A percentile compares a stretch with the other conserved stretches of the same genome.
Evolutionary conservation across 2,797 vertebrate genomes (phyloP).

Genomic region (Pseudochirops cupreus): DNA sequence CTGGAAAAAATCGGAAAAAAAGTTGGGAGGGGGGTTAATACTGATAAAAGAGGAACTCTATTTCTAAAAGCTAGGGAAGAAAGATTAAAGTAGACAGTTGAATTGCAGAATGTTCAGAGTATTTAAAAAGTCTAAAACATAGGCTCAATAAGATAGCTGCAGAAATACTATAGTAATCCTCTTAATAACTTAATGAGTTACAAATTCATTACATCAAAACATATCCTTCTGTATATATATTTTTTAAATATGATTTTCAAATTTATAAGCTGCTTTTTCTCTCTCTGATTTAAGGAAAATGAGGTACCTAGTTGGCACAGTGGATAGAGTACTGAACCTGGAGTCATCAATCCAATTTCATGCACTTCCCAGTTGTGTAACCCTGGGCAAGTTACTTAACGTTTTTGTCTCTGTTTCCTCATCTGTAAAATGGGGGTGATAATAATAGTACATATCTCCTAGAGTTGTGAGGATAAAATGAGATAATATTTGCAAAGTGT

Average conservation of each 20-base stretch:
- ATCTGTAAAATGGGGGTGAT: background rate
- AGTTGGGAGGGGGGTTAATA: constrained; percentile 3
- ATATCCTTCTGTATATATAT: constrained; percentile 54
- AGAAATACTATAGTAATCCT: constrained; percentile 56
- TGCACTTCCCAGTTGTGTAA: background rate
- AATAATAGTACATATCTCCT: background rate
- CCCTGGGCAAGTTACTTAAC: background rate
- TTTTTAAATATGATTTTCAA: constrained; percentile 52
- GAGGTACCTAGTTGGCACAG: background rate
- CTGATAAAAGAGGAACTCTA: constrained; percentile 47
- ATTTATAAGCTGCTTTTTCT: constrained; percentile 27
- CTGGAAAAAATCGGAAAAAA: constrained; percentile 38
- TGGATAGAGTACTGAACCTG: background rate
- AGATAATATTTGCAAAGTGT: background rate
- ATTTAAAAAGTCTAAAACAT: constrained; percentile 32
- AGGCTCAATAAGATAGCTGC: constrained; percentile 51
- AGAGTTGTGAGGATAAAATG: background rate
- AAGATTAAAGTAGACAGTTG: constrained; percentile 56
- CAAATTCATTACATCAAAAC: constrained; percentile 57
- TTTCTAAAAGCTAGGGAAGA: constrained; percentile 46
- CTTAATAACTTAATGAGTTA: constrained; percentile 54
- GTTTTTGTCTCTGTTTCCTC: background rate
- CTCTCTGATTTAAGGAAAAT: constrained; percentile 33
- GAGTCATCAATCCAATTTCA: background rate
- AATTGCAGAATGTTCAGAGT: constrained; percentile 57